Evolutionary conservation across 1,140 invertebrate species (phyloP), one percentile per base, ranked within the genome.

Genomic region (Solenopsis fugax): DNA sequence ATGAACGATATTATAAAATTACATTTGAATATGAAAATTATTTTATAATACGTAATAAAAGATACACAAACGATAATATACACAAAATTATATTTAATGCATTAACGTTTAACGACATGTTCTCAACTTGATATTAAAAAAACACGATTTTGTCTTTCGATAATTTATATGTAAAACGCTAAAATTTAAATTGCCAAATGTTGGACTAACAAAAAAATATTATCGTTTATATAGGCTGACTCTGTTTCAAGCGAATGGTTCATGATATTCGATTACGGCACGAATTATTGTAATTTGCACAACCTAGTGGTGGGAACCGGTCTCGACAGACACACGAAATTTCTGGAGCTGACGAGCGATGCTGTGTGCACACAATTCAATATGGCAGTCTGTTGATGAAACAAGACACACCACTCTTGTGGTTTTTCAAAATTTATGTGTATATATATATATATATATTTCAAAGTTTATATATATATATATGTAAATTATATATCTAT

Each of bases 241-340:
- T 92, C 91, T 3, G 54, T 58, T 18, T 88, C 91, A n/a, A 85
- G 58, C 10, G 82, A 85, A 45, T 92, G 91, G 91, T 91, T 88
- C 48, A 86, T 50, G 12, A 16, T 93, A 54, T 92, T 92, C 16
- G 91, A 92, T 77, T 64, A 90, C 18, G 88, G 89, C 1, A 71
- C 52, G 13, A 93, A 93, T 60, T 92, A 92, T n/a, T 93, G 92
- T 10, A 92, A 93, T 87, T 69, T 93, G 18, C 87, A 78, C 21
- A 89, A 92, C 16, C 85, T 93, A 29, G 73, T 92, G 9, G 73
- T 72, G 9, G 87, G 73, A 7, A 85, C 85, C 9, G 87, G 72
- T 24, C 90, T 91, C 9, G 86, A 92, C 65, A 81, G 29, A 7
- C 64, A 82, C 41, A 45, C 24, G 4, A 80, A 87, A 24, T 93